Base-by-base conservation (phyloP, 2,888 invertebrate species). In the Ophion ventricosus region DNA sequence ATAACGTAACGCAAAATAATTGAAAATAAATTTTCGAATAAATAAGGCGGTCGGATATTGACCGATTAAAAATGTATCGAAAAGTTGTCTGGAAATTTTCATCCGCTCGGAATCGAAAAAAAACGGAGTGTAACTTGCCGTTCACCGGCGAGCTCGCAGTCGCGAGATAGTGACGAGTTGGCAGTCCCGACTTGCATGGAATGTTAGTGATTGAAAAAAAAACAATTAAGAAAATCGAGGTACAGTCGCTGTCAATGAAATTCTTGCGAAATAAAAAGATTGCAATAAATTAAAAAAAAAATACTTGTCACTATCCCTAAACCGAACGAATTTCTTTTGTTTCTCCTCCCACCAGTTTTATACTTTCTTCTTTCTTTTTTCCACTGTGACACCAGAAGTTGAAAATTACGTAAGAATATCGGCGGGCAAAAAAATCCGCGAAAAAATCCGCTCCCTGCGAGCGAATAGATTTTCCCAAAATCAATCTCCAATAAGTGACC, bases 131-230 rank as follows among this genome's bases (percentile, higher is more conserved):
- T 8, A 35, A 35, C 8, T 35, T 35, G 7, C 35, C 35, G 59
- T n/a, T 25, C 35, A 64, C 25, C 56, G 57, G 75, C 81, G 70
- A 76, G 70, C 57, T 35, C 35, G 35, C 8, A 35, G 70, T 57
- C 29, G 56, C 59, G 61, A 11, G 17, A 4, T 11, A 75, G 43
- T 49, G 54, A 73, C 35, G 43, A 56, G 2, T 35, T 90, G 91
- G 91, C 91, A 92, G 91, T 90, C 89, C 88, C 87, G 90, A 90
- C 88, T 89, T 91, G 89, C 91, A 91, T 92, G 93, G 86, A 87
- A 84, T 86, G 83, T 87, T 59, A 66, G 76, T 81, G 75, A 82
- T 83, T 80, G 82, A 79, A 80, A 73, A 78, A 73, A 66, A 56
- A 74, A 77, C 8, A 35, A 49, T 56, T 29, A 80, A 72, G 66